Evolutionary conservation across 2,113 vertebrate genomes (phyloP), one percentile per base, ranked within the genome.

Genomic region (Calypte anna): DNA sequence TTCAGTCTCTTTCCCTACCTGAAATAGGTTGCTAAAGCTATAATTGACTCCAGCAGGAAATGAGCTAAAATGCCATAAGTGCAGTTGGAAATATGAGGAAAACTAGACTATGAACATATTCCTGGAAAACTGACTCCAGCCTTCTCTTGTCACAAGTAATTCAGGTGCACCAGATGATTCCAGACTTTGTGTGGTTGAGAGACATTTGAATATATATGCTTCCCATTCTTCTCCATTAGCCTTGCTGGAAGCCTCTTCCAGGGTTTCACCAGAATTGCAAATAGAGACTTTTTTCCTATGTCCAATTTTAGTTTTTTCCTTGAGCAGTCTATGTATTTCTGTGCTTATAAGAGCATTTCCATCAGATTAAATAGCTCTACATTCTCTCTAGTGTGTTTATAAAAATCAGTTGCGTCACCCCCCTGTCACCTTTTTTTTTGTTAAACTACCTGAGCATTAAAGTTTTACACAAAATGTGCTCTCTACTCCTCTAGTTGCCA

Each of bases 361-460:
- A 91, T 82, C 64, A 88, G 55, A 77, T 61, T 88, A 86, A 93
- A 86, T 90, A 80, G 61, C 14, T 86, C 11, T 67, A 10, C 51
- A 69, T 88, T 88, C n/a, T 73, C 67, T 90, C 62, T 58, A 27
- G 66, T 76, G 31, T 78, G 50, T 85, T 81, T 88, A 58, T 62
- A 85, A 94, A 96, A 85, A 62, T 76, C 63, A 64, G 6, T 85
- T 69, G 51, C 6, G 6, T 82, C 66, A 62, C 78, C 40, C 75
- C 36, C 77, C 62, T 76, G 62, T 78, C 77, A 90, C 51, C 63
- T 90, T 72, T 84, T 55, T 55, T 86, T 94, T 94, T 95, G 59
- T 90, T 96, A 74, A 90, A 73, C 59, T 91, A 76, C 50, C 54
- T 77, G 38, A 83, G 27, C 33, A 70, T 51, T 70, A 78, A 33